Conservation (phyloP, 1,140 invertebrate species). For the Halesus radiatus region DNA sequence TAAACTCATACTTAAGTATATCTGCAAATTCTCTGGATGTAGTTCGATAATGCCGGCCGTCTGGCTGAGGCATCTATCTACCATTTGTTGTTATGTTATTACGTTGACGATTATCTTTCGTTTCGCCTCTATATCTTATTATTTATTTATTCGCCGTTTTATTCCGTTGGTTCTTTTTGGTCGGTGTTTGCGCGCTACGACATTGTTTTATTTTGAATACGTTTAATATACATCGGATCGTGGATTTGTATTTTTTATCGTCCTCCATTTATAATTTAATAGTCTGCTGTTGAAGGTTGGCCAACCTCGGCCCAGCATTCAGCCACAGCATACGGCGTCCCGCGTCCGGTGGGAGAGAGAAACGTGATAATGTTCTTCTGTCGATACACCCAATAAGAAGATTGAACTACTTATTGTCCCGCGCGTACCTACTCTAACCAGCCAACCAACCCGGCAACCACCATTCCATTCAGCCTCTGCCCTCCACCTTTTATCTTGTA, state of each 20-base stretch:
- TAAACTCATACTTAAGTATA: background rate
- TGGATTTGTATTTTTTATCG: constrained; percentile 36
- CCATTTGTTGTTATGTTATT: constrained; percentile 46
- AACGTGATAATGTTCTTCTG: constrained; percentile 3
- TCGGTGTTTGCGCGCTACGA: constrained; percentile 39
- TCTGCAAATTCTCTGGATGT: constrained; percentile 8
- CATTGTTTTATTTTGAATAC: constrained; percentile 47
- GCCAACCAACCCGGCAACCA: too few relatives aligned
- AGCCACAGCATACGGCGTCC: background rate
- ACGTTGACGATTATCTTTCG: constrained; percentile 38
- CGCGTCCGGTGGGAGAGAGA: background rate
- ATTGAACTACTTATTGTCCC: too few relatives aligned
- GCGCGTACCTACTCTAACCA: too few relatives aligned
- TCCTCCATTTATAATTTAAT: constrained; percentile 38
- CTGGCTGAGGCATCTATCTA: constrained; percentile 8
- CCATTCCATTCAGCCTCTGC: too few relatives aligned
- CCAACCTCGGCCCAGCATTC: background rate
- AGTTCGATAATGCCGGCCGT: constrained; percentile 22
- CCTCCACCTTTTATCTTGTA: too few relatives aligned
- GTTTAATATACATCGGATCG: constrained; percentile 35
- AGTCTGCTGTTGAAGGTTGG: constrained; percentile 16
- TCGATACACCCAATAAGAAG: too few relatives aligned
- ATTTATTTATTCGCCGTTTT: constrained; percentile 41
- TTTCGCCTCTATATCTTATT: constrained; percentile 38
- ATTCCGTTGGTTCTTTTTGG: constrained; percentile 37